Percentiles rank a stretch among this genome's conserved stretches.
These are phyloP conservation scores for Notothenia rossii DNA, from an alignment of 2,113 vertebrate genomes.

Conservation along the genomic window DNA sequence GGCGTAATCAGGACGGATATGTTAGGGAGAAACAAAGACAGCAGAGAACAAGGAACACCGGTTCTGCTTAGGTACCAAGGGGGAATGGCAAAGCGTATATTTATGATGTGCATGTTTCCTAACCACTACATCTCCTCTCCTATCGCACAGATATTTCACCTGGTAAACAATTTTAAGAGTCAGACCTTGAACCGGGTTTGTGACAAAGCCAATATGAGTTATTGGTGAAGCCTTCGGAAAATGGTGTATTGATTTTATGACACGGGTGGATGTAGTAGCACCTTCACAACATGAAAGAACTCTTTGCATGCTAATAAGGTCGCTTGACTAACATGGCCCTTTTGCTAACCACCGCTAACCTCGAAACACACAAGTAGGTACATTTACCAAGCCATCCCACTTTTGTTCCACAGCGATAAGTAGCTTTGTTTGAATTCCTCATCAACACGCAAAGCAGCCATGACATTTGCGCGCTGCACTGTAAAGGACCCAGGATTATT, in stretches of 20 bases:
- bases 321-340: slow-evolving; percentile 27
- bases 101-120: slow-evolving; percentile 8
- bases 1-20: slow-evolving; percentile 23
- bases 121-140: background rate
- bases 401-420: background rate
- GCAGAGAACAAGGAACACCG: slow-evolving; percentile 43
- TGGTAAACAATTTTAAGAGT: slow-evolving; percentile 56
- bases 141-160: slow-evolving; percentile 38
- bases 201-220: slow-evolving; percentile 65
- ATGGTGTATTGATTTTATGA: slow-evolving; percentile 77
- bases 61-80: slow-evolving; percentile 21
- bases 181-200: slow-evolving; percentile 57
- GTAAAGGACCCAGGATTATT: slow-evolving; percentile 26
- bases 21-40: slow-evolving; percentile 43
- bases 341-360: slow-evolving; percentile 36
- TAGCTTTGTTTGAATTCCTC: slow-evolving; percentile 50
- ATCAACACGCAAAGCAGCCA: slow-evolving; percentile 18
- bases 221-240: slow-evolving; percentile 57
- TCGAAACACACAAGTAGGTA: slow-evolving; percentile 1
- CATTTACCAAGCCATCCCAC: background rate
- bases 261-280: slow-evolving; percentile 63
- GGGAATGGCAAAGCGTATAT: slow-evolving; percentile 9
- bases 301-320: slow-evolving; percentile 66
- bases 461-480: slow-evolving; percentile 52
- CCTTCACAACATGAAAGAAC: slow-evolving; percentile 43